Base-by-base conservation (phyloP, 2,888 invertebrate species). In the Timema podura region DNA sequence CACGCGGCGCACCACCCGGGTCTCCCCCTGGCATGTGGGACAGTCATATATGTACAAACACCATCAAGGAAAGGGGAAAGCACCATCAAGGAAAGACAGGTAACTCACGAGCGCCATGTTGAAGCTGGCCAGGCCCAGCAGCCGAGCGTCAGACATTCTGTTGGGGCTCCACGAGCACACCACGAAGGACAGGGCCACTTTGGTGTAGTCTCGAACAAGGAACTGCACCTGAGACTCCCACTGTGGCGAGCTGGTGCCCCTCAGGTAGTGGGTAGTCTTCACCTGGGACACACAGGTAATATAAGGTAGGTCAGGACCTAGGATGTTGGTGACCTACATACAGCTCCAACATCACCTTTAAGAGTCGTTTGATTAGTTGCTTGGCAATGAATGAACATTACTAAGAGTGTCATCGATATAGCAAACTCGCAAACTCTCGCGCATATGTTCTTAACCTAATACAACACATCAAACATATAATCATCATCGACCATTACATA, bases 111-210 rank as follows among this genome's bases (percentile, higher is more conserved):
- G 79, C n/a, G 80, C 77, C 64, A 85, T 76, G 15, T 79, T 78
- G 67, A 83, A 75, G 75, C 82, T 82, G 13, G 83, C 81, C 5
- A 84, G 79, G 9, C 85, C 85, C 9, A 85, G 79, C 76, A 85
- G 83, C 73, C 85, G 84, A 65, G 83, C 82, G 68, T 85, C 83
- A 44, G 81, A 79, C 68, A 81, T 80, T 74, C 82, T 83, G 3
- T 80, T 79, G 48, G 83, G 82, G 74, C 83, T 84, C 84, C 84
- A 84, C 65, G 85, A 85, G 76, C 83, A 85, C 51, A 85, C 81
- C 48, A 81, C 81, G 74, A 84, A 83, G 66, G 84, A 84, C 11
- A 85, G 78, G 45, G 83, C 78, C 67, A 83, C 83, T 78, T 82
- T 82, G 13, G 83, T 80, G 72, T 82, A 84, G 76, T 85, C 84